Conservation (phyloP, 2,797 vertebrate species). For the Anguilla marmorata region DNA sequence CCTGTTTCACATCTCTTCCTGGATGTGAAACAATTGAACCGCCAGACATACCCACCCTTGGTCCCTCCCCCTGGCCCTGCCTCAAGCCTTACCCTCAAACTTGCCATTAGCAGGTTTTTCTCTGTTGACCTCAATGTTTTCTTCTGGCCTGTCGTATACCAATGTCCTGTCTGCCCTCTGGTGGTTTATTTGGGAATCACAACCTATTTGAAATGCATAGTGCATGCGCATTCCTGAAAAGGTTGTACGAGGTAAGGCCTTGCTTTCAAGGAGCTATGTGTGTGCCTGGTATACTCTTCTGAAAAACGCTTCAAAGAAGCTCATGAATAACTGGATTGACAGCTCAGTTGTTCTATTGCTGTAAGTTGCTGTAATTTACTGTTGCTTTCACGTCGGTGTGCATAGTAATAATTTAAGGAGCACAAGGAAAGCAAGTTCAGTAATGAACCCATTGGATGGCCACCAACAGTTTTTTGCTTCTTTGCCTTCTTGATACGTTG, state of each 20-base stretch:
- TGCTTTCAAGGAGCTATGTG: neutral
- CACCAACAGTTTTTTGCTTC: neutral
- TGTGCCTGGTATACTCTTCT: neutral
- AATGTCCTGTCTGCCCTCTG: constrained; percentile 21
- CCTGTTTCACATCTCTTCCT: neutral
- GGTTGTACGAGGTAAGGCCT: neutral
- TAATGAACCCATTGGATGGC: neutral
- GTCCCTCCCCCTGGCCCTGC: neutral
- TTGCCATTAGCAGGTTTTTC: neutral
- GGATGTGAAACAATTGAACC: neutral
- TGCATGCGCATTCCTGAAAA: neutral
- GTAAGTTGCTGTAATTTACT: neutral
- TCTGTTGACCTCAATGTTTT: neutral
- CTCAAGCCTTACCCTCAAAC: neutral
- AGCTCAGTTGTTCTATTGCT: neutral
- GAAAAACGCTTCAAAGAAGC: neutral
- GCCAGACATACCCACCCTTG: neutral
- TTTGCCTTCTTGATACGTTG: neutral
- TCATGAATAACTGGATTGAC: neutral
- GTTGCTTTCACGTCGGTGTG: neutral
- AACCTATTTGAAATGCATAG: neutral
- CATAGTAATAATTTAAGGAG: neutral
- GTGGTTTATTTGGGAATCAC: constrained; percentile 8
- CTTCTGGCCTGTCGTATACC: neutral
- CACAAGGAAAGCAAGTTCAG: neutral